A percentile compares a stretch with the other conserved stretches of the same genome.
Evolutionary conservation across 2,113 vertebrate species (phyloP).

Genomic region (Bos javanicus): DNA sequence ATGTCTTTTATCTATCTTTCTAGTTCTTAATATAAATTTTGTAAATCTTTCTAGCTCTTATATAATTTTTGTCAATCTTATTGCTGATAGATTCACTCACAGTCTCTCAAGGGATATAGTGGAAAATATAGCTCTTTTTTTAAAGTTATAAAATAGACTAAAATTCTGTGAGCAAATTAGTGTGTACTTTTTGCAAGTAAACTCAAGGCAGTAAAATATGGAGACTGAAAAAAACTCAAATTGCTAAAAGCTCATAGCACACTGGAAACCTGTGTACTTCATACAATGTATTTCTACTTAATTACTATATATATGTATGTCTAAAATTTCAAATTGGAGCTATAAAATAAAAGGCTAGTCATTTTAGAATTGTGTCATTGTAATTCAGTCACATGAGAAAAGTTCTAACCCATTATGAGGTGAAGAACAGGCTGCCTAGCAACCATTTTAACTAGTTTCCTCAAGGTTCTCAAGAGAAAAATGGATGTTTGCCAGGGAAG

Average conservation of each 20-base stretch:
- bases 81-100: not conserved
- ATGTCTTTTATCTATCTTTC: not conserved
- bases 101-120: not conserved
- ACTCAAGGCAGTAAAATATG: not conserved
- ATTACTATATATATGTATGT: not conserved
- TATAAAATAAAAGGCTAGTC: not conserved
- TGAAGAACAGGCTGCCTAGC: constrained; percentile 27
- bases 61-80: constrained; percentile 21
- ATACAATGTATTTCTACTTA: not conserved
- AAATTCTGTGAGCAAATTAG: not conserved
- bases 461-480: constrained; percentile 44
- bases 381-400: constrained; percentile 39
- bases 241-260: not conserved
- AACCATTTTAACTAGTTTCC: constrained; percentile 55
- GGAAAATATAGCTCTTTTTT: not conserved
- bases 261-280: not conserved
- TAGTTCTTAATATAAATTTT: not conserved
- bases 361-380: not conserved
- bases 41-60: not conserved
- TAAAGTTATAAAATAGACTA: not conserved
- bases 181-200: not conserved
- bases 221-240: not conserved
- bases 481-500: not conserved
- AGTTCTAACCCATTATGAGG: constrained; percentile 37
- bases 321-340: not conserved